Evolutionary conservation across 1,140 invertebrate species (phyloP).

Genomic region (Anoplophora glabripennis): DNA sequence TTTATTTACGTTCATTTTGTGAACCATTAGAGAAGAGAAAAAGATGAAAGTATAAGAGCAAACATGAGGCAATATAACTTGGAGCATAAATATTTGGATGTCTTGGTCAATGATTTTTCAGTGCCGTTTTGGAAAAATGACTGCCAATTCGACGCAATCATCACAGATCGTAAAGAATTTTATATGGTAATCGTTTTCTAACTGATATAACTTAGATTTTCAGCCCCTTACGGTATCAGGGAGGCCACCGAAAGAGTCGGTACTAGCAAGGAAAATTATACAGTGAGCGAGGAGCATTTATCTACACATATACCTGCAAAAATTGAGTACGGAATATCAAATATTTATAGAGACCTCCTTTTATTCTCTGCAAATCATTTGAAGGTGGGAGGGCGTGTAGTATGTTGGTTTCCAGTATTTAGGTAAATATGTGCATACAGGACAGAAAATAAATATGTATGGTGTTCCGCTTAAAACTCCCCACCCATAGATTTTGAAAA

Average conservation of each 20-base stretch:
- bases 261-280: conserved; percentile 59
- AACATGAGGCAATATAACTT: conserved; percentile 88
- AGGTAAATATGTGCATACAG: too few species aligned
- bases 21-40: conserved; percentile 58
- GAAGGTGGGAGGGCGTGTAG: conserved; percentile 71
- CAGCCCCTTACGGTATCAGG: conserved; percentile 93
- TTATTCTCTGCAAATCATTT: conserved; percentile 78
- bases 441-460: too few species aligned
- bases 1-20: conserved; percentile 27
- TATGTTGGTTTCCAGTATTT: conserved; percentile 90
- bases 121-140: conserved; percentile 71
- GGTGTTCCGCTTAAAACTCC: too few species aligned
- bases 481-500: too few species aligned
- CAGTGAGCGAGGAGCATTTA: conserved; percentile 61
- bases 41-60: conserved; percentile 79
- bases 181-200: background rate
- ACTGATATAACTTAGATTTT: conserved; percentile 35
- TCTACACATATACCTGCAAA: conserved; percentile 80
- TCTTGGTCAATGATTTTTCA: conserved; percentile 87
- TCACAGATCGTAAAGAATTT: conserved; percentile 86
- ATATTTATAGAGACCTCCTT: conserved; percentile 81
- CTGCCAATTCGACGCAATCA: conserved; percentile 78
- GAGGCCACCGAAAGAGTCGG: conserved; percentile 87
- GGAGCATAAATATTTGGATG: conserved; percentile 76
- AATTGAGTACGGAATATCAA: conserved; percentile 76